Base-by-base conservation (phyloP, 1,140 invertebrate genomes). In the Caenorhabditis latens region DNA sequence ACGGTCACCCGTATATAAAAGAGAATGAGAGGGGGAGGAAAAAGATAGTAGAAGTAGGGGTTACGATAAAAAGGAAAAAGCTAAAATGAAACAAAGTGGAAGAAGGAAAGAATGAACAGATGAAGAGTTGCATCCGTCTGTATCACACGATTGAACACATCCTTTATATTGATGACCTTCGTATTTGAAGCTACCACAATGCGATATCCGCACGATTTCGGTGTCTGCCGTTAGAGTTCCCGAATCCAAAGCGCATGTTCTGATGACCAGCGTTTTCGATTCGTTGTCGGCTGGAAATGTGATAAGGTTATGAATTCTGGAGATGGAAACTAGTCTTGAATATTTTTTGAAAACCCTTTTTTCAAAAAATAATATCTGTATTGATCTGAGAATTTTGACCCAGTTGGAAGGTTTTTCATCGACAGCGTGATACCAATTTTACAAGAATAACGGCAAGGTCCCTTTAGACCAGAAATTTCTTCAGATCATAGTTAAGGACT, bases 161-260 rank as follows among this genome's bases (percentile, higher is more conserved):
- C 94, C 93, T n/a, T 91, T 90, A 40, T 90, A 92, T 55, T 93
- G 93, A 90, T 93, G 91, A 85, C 90, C 92, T 42, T 93, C 90
- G 89, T 93, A 93, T 86, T 92, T 90, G 90, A 93, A 93, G 86
- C 92, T 92, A 55, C 93, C 93, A 84, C 93, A 93, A 90, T 93
- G 93, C 71, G 91, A 92, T 89, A 94, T 93, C 87, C 93, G 88
- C 42, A 93, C 93, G 82, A 93, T 91, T 89, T 93, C 90, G 9
- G 93, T 93, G 90, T 93, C 93, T 83, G 93, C 89, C 48, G 93
- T 93, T 48, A 93, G 89, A 9, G 93, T 92, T 16, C 93, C 93
- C 48, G 93, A 94, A 90, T 94, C 94, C 87, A 94, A 92, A 32
- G 94, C 93, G 91, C 94, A 94, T 82, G 93, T 93, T 42, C 94